A percentile compares a stretch with the other conserved stretches of the same genome.
These are phyloP conservation scores for Coluber constrictor DNA, from an alignment of 2,797 vertebrate species.

Conservation along the genomic window DNA sequence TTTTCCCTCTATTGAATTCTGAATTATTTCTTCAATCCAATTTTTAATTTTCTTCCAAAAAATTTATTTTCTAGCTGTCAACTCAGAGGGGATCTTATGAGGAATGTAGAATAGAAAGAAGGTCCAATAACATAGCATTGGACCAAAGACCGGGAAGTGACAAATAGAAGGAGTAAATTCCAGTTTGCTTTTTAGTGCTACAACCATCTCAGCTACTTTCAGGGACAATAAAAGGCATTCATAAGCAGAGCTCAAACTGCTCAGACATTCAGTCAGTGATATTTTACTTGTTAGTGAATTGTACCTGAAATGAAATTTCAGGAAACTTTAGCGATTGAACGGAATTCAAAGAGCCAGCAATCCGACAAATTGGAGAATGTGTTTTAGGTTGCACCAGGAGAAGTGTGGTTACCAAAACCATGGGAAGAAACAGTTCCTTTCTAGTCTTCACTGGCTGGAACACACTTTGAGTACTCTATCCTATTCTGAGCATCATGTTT, in stretches of 20 bases:
- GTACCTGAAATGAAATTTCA: neutral
- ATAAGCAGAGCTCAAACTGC: neutral
- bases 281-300: neutral
- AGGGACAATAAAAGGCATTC: neutral
- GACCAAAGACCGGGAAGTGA: neutral
- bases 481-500: neutral
- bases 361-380: neutral
- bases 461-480: neutral
- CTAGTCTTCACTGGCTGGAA: neutral
- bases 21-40: too few species aligned
- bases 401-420: neutral
- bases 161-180: neutral
- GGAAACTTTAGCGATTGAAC: neutral
- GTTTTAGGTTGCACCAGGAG: neutral
- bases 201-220: neutral
- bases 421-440: neutral
- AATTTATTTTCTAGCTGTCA: too few species aligned
- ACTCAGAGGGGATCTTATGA: neutral
- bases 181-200: neutral
- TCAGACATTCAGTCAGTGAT: neutral
- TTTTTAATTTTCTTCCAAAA: too few species aligned
- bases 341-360: neutral
- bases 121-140: neutral
- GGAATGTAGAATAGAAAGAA: neutral
- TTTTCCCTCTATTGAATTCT: too few species aligned